A percentile compares a stretch with the other conserved stretches of the same genome.
These are phyloP conservation scores for Danio tinwini DNA, from an alignment of 2,797 vertebrate genomes.

Conservation along the genomic window DNA sequence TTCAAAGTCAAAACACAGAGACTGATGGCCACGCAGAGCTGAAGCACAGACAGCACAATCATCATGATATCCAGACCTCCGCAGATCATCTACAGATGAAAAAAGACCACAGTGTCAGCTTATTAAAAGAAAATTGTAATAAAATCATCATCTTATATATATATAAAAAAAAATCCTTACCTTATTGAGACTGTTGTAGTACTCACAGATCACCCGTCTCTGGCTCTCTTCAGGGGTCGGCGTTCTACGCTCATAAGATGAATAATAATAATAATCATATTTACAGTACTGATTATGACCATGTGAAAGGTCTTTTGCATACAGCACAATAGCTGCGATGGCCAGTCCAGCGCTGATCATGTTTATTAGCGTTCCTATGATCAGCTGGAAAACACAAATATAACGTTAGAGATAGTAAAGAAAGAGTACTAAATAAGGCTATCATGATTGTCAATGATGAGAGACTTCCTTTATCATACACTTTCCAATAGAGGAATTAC, in stretches of 20 bases:
- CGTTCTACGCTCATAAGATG: fast-evolving
- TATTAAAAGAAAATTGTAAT: neutral
- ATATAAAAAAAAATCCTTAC: slow-evolving; percentile 11
- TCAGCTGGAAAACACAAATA: slow-evolving; percentile 63
- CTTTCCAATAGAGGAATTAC: no score
- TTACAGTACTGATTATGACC: fast-evolving
- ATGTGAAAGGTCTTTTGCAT: neutral
- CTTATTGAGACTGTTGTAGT: neutral
- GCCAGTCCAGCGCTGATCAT: slow-evolving; percentile 62
- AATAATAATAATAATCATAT: neutral
- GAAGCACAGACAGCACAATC: slow-evolving; percentile 65
- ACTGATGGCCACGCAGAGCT: slow-evolving; percentile 62
- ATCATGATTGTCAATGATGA: no score
- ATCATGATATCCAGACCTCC: slow-evolving; percentile 61
- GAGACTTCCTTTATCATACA: no score
- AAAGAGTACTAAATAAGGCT: no score
- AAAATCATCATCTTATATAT: neutral
- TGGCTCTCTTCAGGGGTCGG: neutral
- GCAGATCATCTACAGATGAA: slow-evolving; percentile 54
- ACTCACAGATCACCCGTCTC: neutral
- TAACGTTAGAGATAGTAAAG: neutral
- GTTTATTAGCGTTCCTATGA: slow-evolving; percentile 65
- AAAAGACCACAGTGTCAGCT: neutral
- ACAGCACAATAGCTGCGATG: slow-evolving; percentile 65
- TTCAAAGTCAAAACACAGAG: slow-evolving; percentile 57